phyloP scores from a whole-genome alignment of 2,888 invertebrate genomes.

The Nephrotoma guestfalica region DNA sequence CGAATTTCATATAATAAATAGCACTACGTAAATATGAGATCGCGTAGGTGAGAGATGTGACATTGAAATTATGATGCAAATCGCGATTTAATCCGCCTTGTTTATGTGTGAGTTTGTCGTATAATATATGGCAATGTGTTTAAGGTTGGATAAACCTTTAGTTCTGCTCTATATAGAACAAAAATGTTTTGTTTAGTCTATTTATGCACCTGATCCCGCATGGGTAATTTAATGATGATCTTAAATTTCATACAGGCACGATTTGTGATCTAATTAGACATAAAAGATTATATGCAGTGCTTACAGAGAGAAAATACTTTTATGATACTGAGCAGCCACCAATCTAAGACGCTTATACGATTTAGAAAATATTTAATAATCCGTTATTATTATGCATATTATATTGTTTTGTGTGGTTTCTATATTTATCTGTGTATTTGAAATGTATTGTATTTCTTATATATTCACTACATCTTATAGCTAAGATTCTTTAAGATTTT shows the following conservation, averaged over 20 bases:
- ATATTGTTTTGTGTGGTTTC: background rate
- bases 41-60: background rate
- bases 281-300: background rate
- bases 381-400: background rate
- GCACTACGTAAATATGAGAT: background rate
- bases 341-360: background rate
- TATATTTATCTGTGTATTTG: background rate
- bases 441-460: no score
- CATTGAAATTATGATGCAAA: background rate
- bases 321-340: background rate
- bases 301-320: background rate
- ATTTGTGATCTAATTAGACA: background rate
- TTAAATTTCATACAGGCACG: background rate
- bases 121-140: background rate
- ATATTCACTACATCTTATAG: background rate
- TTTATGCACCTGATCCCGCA: background rate
- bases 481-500: background rate
- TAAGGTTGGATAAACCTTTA: background rate
- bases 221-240: background rate
- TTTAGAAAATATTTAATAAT: background rate
- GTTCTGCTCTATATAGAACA: background rate
- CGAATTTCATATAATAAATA: background rate
- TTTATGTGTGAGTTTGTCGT: background rate
- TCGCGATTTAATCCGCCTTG: background rate
- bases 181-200: background rate